A percentile compares a stretch with the other conserved stretches of the same genome.
phyloP scores from a whole-genome alignment of 2,113 vertebrate species.

The Trichechus manatus region DNA sequence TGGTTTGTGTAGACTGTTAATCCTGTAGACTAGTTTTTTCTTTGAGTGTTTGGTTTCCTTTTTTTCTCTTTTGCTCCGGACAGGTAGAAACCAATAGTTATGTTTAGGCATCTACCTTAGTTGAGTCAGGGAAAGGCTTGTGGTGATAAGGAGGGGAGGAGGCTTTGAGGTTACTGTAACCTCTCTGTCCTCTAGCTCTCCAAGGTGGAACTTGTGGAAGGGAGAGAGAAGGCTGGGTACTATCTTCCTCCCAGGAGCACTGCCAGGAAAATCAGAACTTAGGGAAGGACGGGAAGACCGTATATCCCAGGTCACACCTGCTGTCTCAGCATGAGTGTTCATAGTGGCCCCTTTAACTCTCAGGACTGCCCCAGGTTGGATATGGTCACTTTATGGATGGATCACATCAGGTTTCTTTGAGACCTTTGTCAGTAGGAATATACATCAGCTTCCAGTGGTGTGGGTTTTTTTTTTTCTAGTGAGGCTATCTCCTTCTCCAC shows the following conservation, averaged over 20 bases:
- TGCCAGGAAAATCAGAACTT: not conserved
- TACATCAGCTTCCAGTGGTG: not conserved
- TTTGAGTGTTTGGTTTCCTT: not conserved
- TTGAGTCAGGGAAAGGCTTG: not conserved
- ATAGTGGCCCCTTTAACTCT: not conserved
- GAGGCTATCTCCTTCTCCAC: not conserved
- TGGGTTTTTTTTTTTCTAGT: not conserved
- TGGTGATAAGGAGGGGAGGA: not conserved
- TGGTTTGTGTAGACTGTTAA: not conserved
- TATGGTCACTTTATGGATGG: not conserved
- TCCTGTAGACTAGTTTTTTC: not conserved
- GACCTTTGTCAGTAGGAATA: not conserved
- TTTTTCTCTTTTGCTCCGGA: not conserved
- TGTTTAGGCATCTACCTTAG: not conserved
- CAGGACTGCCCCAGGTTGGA: not conserved
- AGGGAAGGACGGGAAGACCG: not conserved
- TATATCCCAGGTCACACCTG: not conserved
- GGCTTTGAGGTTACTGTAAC: not conserved
- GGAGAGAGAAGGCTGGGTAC: not conserved
- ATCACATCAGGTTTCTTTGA: slow-evolving; percentile 44
- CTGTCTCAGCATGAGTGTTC: not conserved
- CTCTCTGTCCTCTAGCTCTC: slow-evolving; percentile 39
- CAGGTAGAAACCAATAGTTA: not conserved
- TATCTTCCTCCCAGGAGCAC: not conserved
- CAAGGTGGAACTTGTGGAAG: not conserved